Evolutionary conservation across 2,888 invertebrate species (phyloP).

Genomic region (Caenorhabditis parvicauda): DNA sequence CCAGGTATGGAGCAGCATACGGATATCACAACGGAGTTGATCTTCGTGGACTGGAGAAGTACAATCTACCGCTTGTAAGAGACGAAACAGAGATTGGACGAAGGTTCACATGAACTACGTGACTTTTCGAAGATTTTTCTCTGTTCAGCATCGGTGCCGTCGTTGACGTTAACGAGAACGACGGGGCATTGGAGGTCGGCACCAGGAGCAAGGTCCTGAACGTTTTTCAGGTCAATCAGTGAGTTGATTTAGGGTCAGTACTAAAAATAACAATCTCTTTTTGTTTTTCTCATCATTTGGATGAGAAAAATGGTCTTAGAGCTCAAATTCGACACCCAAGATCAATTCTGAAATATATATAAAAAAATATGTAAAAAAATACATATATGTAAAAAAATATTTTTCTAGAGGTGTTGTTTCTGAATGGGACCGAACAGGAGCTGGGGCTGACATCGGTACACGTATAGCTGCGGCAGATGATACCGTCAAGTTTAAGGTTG

Average conservation of each 20-base stretch:
- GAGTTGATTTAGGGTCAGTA: neutral
- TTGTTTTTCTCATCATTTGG: neutral
- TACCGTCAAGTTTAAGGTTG: constrained; percentile 28
- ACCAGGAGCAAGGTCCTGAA: constrained; percentile 37
- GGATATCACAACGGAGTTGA: constrained; percentile 49
- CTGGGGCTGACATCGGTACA: constrained; percentile 45
- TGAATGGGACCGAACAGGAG: constrained; percentile 43
- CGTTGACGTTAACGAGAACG: constrained; percentile 24
- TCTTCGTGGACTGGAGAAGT: constrained; percentile 28
- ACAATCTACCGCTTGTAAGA: constrained; percentile 37
- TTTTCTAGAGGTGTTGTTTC: constrained; percentile 37
- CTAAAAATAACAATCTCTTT: neutral
- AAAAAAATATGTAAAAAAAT: neutral
- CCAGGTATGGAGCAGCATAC: constrained; percentile 37
- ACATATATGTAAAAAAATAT: neutral
- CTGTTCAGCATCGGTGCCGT: constrained; percentile 28
- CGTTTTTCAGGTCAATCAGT: constrained; percentile 35
- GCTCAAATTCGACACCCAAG: too few species aligned
- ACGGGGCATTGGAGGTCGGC: constrained; percentile 43
- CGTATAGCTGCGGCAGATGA: constrained; percentile 42
- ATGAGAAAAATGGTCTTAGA: too few species aligned
- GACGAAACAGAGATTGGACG: constrained; percentile 45
- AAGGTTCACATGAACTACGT: constrained; percentile 2
- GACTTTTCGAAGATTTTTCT: neutral
- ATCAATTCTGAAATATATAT: too few species aligned